Conservation (phyloP, 2,888 invertebrate species). For the Disparrhopalites patrizii region DNA sequence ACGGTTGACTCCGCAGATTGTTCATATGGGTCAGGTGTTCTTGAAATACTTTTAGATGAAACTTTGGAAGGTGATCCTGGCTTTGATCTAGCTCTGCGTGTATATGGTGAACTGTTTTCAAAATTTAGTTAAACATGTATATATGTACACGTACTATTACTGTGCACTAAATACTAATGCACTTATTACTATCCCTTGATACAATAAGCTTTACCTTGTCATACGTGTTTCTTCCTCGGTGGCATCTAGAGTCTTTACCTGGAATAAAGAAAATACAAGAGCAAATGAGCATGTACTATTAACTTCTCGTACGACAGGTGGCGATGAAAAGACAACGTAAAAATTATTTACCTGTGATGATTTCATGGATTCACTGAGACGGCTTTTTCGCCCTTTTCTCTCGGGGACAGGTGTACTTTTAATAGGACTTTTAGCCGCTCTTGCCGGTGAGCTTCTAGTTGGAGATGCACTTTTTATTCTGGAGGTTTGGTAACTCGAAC, state of each 20-base stretch:
- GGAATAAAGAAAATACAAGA: not conserved
- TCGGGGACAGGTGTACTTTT: not conserved
- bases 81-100: constrained; percentile 17
- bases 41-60: not conserved
- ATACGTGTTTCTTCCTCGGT: constrained; percentile 16
- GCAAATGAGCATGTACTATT: no score
- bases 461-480: constrained; percentile 3
- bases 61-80: constrained; percentile 12
- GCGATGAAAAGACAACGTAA: no score
- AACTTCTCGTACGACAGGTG: no score
- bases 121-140: no score
- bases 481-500: not conserved
- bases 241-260: not conserved
- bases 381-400: constrained; percentile 12
- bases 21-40: not conserved
- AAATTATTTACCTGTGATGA: not conserved
- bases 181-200: no score
- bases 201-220: not conserved
- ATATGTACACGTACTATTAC: no score
- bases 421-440: not conserved
- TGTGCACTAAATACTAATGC: no score
- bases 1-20: not conserved
- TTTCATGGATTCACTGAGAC: constrained; percentile 6
- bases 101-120: no score
- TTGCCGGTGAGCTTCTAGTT: constrained; percentile 6